These are phyloP conservation scores for Varanus salvator DNA, from an alignment of 2,113 vertebrate genomes.

Conservation along the genomic window DNA sequence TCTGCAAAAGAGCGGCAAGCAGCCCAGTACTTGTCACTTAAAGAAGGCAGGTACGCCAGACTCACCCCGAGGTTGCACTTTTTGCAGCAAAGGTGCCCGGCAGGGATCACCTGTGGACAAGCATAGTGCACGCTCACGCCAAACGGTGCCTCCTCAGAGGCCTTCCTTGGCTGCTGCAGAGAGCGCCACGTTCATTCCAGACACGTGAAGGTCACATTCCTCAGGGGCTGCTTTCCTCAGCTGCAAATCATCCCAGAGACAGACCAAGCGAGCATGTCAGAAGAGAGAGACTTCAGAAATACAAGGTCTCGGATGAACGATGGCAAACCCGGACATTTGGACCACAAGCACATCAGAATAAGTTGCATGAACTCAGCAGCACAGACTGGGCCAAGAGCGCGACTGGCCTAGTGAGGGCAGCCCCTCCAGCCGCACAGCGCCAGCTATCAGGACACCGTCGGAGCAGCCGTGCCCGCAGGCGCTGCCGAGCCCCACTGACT, in stretches of 20 bases:
- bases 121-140: background rate
- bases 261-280: background rate
- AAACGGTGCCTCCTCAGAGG: slow-evolving; percentile 18
- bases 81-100: background rate
- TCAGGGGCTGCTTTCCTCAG: background rate
- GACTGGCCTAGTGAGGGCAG: too few relatives aligned
- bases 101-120: slow-evolving; percentile 41
- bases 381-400: too few relatives aligned
- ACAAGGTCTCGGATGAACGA: background rate
- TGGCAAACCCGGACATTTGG: background rate
- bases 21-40: too few relatives aligned
- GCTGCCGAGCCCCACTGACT: too few relatives aligned
- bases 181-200: background rate
- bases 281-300: rapidly evolving
- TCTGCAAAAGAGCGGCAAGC: too few relatives aligned
- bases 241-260: rapidly evolving
- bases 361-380: background rate
- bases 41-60: rapidly evolving
- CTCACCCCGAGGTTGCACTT: slow-evolving; percentile 54
- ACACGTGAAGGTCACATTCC: background rate
- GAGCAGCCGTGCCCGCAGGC: too few relatives aligned
- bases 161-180: slow-evolving; percentile 17
- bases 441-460: too few relatives aligned
- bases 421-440: too few relatives aligned
- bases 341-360: background rate